Percentiles rank a stretch among this genome's conserved stretches.
Evolutionary conservation across 1,140 invertebrate species (phyloP).

Genomic region (Ips typographus): DNA sequence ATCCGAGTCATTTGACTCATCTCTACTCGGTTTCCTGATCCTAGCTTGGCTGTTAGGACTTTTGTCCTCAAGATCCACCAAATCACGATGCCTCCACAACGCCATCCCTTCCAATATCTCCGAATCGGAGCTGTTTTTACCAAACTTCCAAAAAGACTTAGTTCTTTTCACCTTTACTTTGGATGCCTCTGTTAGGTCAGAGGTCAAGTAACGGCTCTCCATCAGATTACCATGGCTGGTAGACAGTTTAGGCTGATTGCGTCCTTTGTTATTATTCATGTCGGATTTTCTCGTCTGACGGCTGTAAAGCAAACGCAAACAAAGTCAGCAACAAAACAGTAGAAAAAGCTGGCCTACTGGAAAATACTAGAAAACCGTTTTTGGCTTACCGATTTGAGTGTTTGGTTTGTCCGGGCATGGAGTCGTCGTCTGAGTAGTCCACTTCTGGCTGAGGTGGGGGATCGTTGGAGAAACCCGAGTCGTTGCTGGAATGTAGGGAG

Average conservation of each 20-base stretch:
- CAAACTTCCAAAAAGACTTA: slow-evolving; percentile 83
- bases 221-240: slow-evolving; percentile 57
- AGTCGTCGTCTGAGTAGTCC: slow-evolving; percentile 88
- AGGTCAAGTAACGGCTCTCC: slow-evolving; percentile 54
- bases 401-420: slow-evolving; percentile 58
- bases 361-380: not conserved
- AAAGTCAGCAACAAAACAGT: slow-evolving; percentile 40
- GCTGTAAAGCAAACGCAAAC: slow-evolving; percentile 32
- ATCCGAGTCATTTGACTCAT: slow-evolving; percentile 51
- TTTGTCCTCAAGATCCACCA: slow-evolving; percentile 67
- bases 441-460: slow-evolving; percentile 84
- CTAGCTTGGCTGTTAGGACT: slow-evolving; percentile 39
- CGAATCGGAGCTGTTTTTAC: slow-evolving; percentile 65
- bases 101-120: slow-evolving; percentile 82
- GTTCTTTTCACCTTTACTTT: slow-evolving; percentile 70
- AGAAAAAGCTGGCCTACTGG: not conserved
- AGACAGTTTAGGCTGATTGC: slow-evolving; percentile 49
- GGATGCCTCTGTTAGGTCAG: slow-evolving; percentile 52
- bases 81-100: slow-evolving; percentile 79
- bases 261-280: slow-evolving; percentile 59
- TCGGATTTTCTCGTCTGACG: slow-evolving; percentile 26
- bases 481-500: slow-evolving; percentile 85
- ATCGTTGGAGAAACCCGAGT: slow-evolving; percentile 88
- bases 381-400: slow-evolving; percentile 66
- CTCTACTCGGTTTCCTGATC: slow-evolving; percentile 37